phyloP scores from a whole-genome alignment of 1,140 invertebrate species.

The Drosophila subpulchrella region DNA sequence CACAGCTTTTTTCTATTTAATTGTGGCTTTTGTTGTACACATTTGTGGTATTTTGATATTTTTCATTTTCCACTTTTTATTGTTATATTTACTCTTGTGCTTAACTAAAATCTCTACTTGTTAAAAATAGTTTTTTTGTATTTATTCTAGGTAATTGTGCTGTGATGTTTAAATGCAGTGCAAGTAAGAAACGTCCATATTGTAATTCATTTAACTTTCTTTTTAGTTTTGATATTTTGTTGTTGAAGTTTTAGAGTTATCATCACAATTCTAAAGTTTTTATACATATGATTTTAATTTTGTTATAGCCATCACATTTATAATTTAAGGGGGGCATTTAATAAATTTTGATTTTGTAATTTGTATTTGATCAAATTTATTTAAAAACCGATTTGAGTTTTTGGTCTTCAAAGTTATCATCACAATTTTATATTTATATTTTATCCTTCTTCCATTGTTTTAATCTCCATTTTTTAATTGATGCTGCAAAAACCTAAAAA shows the following conservation, averaged over 20 bases:
- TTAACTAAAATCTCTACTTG: not conserved
- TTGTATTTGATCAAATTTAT: not conserved
- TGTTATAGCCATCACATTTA: not conserved
- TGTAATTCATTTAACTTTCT: not conserved
- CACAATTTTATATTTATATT: not conserved
- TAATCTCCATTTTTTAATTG: not conserved
- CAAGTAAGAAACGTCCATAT: not conserved
- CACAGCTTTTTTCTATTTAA: constrained; percentile 16
- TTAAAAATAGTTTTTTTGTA: not conserved
- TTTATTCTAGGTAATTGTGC: not conserved
- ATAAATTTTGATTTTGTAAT: not conserved
- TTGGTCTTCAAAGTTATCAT: not conserved
- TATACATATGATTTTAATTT: not conserved
- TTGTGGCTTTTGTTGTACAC: constrained; percentile 11
- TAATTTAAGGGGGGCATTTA: no score
- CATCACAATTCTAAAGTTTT: not conserved
- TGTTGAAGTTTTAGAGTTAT: not conserved
- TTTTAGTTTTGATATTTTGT: not conserved
- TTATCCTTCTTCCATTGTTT: not conserved
- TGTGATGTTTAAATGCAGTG: not conserved
- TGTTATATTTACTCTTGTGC: no score
- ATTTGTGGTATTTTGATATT: constrained; percentile 9
- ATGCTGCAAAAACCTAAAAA: constrained; percentile 3
- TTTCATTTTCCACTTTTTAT: not conserved
- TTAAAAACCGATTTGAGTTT: not conserved